Evolutionary conservation across 1,140 invertebrate genomes (phyloP), one percentile per base, ranked within the genome.

Genomic region (Acyrthosiphon pisum): DNA sequence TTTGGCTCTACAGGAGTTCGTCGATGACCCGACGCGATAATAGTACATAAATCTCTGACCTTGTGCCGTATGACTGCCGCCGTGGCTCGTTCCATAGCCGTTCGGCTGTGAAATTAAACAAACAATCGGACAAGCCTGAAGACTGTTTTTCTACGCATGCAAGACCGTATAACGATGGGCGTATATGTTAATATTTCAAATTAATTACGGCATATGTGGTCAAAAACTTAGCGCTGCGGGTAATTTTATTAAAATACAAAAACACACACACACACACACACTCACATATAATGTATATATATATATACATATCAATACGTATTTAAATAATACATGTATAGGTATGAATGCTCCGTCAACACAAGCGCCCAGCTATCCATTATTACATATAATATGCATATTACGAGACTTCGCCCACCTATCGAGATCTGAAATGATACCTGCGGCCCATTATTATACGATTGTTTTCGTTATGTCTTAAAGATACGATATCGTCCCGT

Each of bases 151-250:
- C 56, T 68, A 86, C 2, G 2, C 50, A 84, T 89, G 48, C 87
- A 9, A 37, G 68, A 35, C 90, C n/a, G 68, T 81, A 81, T 83
- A 81, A 92, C 91, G 68, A 50, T 92, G 91, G 68, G 91, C 76
- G 91, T 92, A 81, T 92, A 92, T 81, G 81, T 93, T 93, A 93
- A 93, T 93, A 93, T 93, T 93, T 93, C 50, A 93, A 93, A 93
- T 93, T 93, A 93, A 93, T 93, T 93, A 93, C 81, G 22, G 81
- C 68, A 56, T 81, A 91, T 93, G 48, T 83, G 81, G 91, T 93
- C 91, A 44, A 93, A 93, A 84, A 86, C 91, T 86, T 93, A 23
- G 60, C 91, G 91, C 91, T 93, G 91, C 91, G 91, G 91, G 91
- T 93, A 93, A 81, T 93, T 93, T 91, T 92, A 81, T 81, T 86